A percentile compares a stretch with the other conserved stretches of the same genome.
phyloP scores from a whole-genome alignment of 2,888 invertebrate genomes.

The Eupithecia dodoneata region DNA sequence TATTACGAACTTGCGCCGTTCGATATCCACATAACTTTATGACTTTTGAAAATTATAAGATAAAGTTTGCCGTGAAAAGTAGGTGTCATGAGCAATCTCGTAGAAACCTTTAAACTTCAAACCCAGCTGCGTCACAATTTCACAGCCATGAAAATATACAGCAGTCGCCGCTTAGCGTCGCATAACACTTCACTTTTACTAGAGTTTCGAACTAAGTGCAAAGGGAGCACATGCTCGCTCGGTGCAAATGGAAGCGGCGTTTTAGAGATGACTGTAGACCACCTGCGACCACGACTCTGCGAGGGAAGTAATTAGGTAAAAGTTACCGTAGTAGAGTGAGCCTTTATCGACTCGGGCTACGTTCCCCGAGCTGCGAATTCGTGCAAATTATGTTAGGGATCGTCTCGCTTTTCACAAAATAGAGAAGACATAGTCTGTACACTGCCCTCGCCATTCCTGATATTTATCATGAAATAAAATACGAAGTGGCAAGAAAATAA shows the following conservation, averaged over 20 bases:
- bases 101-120: conserved; percentile 50
- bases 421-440: background rate
- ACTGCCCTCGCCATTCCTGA: background rate
- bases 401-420: conserved; percentile 9
- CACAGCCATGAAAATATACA: conserved; percentile 42
- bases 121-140: conserved; percentile 54
- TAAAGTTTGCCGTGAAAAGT: conserved; percentile 8
- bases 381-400: conserved; percentile 28
- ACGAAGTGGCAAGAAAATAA: conserved; percentile 23
- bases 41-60: background rate
- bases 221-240: conserved; percentile 71
- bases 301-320: conserved; percentile 59
- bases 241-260: conserved; percentile 68
- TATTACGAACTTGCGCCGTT: background rate
- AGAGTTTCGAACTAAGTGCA: conserved; percentile 72
- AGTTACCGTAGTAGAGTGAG: conserved; percentile 47
- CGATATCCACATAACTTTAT: background rate
- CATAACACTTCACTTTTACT: conserved; percentile 72
- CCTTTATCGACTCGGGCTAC: conserved; percentile 36
- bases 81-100: conserved; percentile 47
- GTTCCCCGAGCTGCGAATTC: conserved; percentile 21
- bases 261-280: conserved; percentile 63
- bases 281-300: conserved; percentile 66
- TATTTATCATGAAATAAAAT: conserved; percentile 28
- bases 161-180: conserved; percentile 40